Evolutionary conservation across 2,113 vertebrate genomes (phyloP).

Genomic region (Zapornia atra): DNA sequence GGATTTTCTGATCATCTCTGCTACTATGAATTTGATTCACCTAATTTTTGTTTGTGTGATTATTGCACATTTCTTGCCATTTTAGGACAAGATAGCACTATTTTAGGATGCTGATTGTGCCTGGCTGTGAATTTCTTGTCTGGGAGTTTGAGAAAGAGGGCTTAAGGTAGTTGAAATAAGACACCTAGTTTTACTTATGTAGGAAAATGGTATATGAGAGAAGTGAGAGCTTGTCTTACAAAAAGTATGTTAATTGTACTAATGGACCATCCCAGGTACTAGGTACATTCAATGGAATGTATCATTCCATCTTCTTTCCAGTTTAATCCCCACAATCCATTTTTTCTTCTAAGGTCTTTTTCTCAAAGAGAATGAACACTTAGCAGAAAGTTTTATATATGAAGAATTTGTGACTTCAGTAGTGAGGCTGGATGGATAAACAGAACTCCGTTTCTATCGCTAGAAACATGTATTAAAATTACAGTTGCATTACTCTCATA

Average conservation of each 20-base stretch:
- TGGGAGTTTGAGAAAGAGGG: background rate
- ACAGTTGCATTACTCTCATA: slow-evolving; percentile 29
- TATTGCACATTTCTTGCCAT: background rate
- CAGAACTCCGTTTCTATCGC: slow-evolving; percentile 5
- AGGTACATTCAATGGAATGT: background rate
- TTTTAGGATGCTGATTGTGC: background rate
- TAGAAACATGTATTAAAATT: slow-evolving; percentile 47
- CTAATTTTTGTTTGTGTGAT: background rate
- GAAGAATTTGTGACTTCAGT: background rate
- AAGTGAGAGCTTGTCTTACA: background rate
- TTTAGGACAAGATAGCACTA: background rate
- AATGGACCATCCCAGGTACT: background rate
- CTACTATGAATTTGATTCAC: background rate
- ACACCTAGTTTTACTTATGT: background rate
- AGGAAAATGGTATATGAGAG: background rate
- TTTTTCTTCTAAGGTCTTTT: background rate
- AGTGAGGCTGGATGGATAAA: slow-evolving; percentile 15
- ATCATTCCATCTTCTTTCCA: background rate
- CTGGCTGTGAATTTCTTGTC: background rate
- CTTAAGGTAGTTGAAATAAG: background rate
- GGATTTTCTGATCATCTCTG: background rate
- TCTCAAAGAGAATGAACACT: background rate
- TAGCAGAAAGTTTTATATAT: background rate
- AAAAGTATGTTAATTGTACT: background rate
- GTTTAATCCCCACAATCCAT: background rate